A percentile compares a stretch with the other conserved stretches of the same genome.
Evolutionary conservation across 2,113 vertebrate species (phyloP).

Genomic region (Erythrolamprus reginae): DNA sequence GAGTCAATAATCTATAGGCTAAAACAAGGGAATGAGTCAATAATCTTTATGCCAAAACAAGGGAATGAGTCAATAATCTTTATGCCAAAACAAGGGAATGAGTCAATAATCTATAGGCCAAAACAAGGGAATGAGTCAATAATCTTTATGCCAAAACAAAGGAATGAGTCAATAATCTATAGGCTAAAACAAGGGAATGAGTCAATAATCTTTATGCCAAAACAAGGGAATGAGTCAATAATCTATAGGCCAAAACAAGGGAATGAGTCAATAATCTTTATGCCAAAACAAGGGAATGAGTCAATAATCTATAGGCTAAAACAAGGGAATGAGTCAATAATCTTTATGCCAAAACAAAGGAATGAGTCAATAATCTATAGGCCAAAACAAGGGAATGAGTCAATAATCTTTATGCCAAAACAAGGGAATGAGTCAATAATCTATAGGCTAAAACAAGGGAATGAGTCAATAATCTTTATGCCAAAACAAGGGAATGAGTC

Average conservation of each 20-base stretch:
- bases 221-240: no score
- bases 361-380: background rate
- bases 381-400: background rate
- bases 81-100: background rate
- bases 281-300: no score
- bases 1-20: background rate
- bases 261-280: rapidly evolving
- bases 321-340: background rate
- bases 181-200: background rate
- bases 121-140: background rate
- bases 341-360: no score
- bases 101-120: background rate
- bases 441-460: conserved; percentile 2
- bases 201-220: no score
- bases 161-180: no score
- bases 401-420: no score
- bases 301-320: conserved; percentile 1
- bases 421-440: no score
- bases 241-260: conserved; percentile 1
- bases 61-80: no score
- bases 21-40: background rate
- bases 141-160: no score
- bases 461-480: rapidly evolving
- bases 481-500: no score
- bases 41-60: no score